Evolutionary conservation across 2,797 vertebrate genomes (phyloP).

Genomic region (Galago senegalensis): DNA sequence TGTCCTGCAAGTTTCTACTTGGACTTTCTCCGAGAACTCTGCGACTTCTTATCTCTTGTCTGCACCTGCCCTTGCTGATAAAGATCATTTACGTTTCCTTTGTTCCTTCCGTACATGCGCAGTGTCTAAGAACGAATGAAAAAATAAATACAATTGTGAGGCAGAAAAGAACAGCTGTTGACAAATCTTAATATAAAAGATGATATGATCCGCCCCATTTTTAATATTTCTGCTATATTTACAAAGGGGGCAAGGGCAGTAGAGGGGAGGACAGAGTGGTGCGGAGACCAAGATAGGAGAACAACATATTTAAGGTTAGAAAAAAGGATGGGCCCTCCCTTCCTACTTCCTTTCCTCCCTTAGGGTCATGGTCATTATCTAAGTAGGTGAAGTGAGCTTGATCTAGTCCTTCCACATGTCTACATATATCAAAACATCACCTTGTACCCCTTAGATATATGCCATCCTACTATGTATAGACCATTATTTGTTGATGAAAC

Average conservation of each 20-base stretch:
- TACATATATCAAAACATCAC: too few relatives aligned
- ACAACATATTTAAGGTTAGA: not conserved
- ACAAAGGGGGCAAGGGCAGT: not conserved
- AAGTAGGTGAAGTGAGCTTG: not conserved
- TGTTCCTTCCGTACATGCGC: not conserved
- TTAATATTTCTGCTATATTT: not conserved
- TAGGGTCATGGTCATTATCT: too few relatives aligned
- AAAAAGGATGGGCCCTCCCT: not conserved
- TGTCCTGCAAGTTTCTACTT: not conserved
- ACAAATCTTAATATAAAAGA: not conserved
- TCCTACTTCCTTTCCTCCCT: not conserved
- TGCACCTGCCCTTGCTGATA: not conserved
- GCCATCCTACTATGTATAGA: not conserved
- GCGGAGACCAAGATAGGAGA: not conserved
- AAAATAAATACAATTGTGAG: not conserved
- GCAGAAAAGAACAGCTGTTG: not conserved
- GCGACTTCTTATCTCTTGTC: not conserved
- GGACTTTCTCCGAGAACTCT: not conserved
- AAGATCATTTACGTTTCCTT: not conserved
- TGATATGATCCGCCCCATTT: not conserved
- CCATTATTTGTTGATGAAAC: not conserved
- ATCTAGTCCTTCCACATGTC: not conserved
- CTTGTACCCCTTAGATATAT: not conserved
- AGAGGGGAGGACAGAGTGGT: too few relatives aligned
- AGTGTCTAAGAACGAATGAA: constrained; percentile 12